Base-by-base conservation (phyloP, 2,797 vertebrate species). In the Hozukius guyotensis region DNA sequence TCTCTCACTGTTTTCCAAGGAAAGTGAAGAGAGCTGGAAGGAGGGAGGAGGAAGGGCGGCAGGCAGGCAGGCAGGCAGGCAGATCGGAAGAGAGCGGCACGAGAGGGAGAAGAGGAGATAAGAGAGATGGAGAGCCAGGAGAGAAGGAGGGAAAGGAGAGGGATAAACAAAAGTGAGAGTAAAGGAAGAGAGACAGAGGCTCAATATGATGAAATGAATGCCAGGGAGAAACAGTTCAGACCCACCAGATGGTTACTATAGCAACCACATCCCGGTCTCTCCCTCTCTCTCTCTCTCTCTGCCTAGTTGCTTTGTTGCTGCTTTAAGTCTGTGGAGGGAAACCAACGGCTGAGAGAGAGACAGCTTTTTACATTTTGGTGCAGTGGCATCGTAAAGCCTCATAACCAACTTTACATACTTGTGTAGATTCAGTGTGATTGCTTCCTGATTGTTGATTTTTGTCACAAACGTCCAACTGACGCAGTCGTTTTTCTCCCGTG, bases 191-290 rank as follows among this genome's bases (percentile, higher is more conserved):
- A 88, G 85, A 89, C 74, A 85, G 77, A 84, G 91, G 85, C 92
- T 93, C 88, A 84, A 92, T 91, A 93, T 94, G 91, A 94, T 94
- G 92, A 95, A 94, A 92, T 91, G 92, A 92, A 93, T 92, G 92
- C 89, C 90, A 94, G 91, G 92, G 93, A 95, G 89, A 94, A 94
- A 93, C 92, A 83, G 92, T 94, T 93, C 91, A 94, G 93, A 94
- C 95, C 94, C 91, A 93, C 95, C 93, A 94, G 92, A 94, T 94
- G 93, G 96, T 96, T 96, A 92, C 96, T 94, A 96, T 96, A 92
- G 96, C 94, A 96, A 96, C 96, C 92, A 92, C 93, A 95, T 93
- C 89, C 91, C 81, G 78, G 86, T 87, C 84, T 90, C 83, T 84
- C 59, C 42, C 24, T 22, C 59, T 38, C n/a, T 72, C 61, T 46